phyloP scores from a whole-genome alignment of 2,113 vertebrate species.

The Calyptommatus sinebrachiatus region DNA sequence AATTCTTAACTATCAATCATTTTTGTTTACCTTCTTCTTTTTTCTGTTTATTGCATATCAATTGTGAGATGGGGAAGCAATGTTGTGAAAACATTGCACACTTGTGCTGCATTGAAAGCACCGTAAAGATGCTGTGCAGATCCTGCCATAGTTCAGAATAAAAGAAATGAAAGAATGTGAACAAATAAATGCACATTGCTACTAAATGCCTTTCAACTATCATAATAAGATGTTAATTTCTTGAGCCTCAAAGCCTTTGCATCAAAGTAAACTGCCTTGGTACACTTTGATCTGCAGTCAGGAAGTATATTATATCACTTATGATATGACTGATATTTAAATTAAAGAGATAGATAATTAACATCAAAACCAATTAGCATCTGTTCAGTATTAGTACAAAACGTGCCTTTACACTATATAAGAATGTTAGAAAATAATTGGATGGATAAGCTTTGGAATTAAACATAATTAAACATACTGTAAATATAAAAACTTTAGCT shows the following conservation, averaged over 20 bases:
- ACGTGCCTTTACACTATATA: conserved; percentile 1
- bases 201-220: background rate
- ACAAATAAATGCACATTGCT: background rate
- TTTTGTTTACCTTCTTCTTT: too few species aligned
- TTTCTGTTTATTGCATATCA: too few species aligned
- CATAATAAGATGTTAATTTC: background rate
- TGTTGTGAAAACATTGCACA: too few species aligned
- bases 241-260: background rate
- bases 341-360: conserved; percentile 19
- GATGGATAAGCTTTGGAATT: conserved; percentile 11
- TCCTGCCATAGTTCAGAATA: too few species aligned
- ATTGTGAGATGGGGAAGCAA: too few species aligned
- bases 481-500: background rate
- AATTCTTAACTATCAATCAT: too few species aligned
- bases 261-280: background rate
- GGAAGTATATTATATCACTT: background rate
- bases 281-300: background rate
- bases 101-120: too few species aligned
- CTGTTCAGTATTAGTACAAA: conserved; percentile 3
- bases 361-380: conserved; percentile 7
- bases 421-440: conserved; percentile 18
- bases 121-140: too few species aligned
- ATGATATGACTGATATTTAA: conserved; percentile 7
- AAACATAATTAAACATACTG: conserved; percentile 3
- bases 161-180: background rate